These are phyloP conservation scores for Peromyscus eremicus DNA, from an alignment of 2,797 vertebrate genomes.

Conservation along the genomic window DNA sequence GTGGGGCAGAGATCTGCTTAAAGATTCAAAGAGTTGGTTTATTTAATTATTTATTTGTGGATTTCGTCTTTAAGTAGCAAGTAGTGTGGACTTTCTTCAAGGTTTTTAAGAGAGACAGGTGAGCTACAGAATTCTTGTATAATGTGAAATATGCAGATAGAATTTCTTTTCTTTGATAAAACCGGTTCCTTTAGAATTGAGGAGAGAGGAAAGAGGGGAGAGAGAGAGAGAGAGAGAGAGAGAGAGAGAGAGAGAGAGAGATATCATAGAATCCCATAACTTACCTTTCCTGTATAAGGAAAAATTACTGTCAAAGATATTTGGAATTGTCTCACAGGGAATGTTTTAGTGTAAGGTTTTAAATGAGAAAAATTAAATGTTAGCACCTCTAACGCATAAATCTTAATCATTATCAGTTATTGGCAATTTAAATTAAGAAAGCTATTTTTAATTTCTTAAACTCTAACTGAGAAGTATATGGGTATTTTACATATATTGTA, in stretches of 20 bases:
- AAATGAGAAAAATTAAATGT: conserved; percentile 64
- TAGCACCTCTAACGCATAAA: not conserved
- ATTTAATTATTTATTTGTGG: conserved; percentile 62
- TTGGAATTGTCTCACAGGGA: conserved; percentile 63
- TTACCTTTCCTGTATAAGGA: conserved; percentile 60
- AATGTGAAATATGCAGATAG: conserved; percentile 65
- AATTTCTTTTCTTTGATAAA: conserved; percentile 69
- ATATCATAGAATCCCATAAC: conserved; percentile 49
- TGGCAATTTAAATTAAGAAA: conserved; percentile 65
- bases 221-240: not conserved
- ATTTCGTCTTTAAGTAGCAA: conserved; percentile 80
- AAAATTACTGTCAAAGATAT: conserved; percentile 54
- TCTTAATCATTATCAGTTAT: conserved; percentile 66
- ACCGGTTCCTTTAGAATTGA: conserved; percentile 62
- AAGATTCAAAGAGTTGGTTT: conserved; percentile 72
- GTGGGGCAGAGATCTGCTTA: conserved; percentile 86
- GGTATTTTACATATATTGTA: conserved; percentile 75
- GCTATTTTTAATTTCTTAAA: conserved; percentile 66
- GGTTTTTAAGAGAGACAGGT: conserved; percentile 38
- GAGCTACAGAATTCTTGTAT: conserved; percentile 61
- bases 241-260: not conserved
- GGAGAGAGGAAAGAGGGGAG: not conserved
- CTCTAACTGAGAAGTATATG: conserved; percentile 60
- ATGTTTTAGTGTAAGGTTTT: conserved; percentile 64
- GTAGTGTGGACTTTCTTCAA: conserved; percentile 75